A percentile compares a stretch with the other conserved stretches of the same genome.
Evolutionary conservation across 2,888 invertebrate species (phyloP).

Genomic region (Cheilosia soror): DNA sequence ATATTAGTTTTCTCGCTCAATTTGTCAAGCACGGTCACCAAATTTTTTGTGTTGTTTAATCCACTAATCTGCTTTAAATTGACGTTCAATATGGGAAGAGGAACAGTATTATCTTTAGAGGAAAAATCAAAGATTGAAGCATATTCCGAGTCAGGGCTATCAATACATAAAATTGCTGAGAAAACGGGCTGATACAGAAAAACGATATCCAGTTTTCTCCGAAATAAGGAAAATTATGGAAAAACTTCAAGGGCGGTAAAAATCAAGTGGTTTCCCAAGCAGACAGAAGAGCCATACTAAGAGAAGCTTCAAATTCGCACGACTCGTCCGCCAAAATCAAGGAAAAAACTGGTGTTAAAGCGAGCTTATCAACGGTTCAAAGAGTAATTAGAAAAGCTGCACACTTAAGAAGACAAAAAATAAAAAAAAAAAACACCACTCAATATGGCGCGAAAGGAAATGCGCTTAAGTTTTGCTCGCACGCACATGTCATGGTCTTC

Average conservation of each 20-base stretch:
- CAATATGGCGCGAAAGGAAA: not conserved
- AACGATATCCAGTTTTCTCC: not conserved
- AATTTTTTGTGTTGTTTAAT: constrained; percentile 2
- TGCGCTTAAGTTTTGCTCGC: constrained; percentile 12
- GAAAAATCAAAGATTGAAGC: constrained; percentile 25
- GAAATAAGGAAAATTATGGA: constrained; percentile 1
- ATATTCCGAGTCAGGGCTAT: not conserved
- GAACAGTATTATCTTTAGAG: constrained; percentile 20
- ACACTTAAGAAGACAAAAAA: constrained; percentile 18
- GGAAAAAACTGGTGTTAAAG: constrained; percentile 10
- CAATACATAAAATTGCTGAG: not conserved
- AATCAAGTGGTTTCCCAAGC: not conserved
- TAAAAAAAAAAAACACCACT: constrained; percentile 18
- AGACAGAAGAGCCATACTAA: not conserved
- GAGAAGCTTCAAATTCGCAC: too few species aligned
- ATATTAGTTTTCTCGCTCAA: not conserved
- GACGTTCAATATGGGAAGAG: constrained; percentile 10
- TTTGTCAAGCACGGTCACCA: not conserved
- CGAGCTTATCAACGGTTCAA: constrained; percentile 19
- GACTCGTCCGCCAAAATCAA: not conserved
- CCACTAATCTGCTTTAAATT: too few species aligned
- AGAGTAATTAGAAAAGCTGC: constrained; percentile 16
- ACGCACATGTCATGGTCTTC: constrained; percentile 23
- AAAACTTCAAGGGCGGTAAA: not conserved
- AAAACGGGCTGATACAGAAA: constrained; percentile 1